Percentiles rank a stretch among this genome's conserved stretches.
Evolutionary conservation across 2,888 invertebrate species (phyloP).

Genomic region (Drosophila mulleri): DNA sequence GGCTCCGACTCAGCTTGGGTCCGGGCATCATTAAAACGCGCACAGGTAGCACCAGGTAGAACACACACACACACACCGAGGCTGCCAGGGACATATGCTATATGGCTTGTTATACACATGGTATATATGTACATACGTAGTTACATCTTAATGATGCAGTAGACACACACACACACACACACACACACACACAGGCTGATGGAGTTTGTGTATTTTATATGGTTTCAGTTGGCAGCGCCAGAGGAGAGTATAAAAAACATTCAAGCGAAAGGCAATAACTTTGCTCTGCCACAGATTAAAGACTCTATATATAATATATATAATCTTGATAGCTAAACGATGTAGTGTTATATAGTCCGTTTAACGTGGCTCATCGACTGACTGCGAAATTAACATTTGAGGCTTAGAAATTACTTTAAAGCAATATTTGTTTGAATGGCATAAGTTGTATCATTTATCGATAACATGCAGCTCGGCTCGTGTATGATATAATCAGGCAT

Average conservation of each 20-base stretch:
- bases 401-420: not conserved
- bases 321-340: not conserved
- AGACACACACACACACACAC: not conserved
- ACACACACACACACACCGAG: constrained; percentile 16
- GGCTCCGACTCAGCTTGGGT: constrained; percentile 31
- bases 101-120: constrained; percentile 40
- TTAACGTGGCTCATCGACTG: not conserved
- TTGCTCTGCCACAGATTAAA: constrained; percentile 3
- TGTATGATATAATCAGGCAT: not conserved
- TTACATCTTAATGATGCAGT: constrained; percentile 39
- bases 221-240: constrained; percentile 26
- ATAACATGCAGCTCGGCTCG: not conserved
- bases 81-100: constrained; percentile 40
- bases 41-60: constrained; percentile 38
- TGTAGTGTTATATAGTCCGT: not conserved
- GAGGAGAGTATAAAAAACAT: not conserved
- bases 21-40: constrained; percentile 62
- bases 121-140: constrained; percentile 18
- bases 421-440: not conserved
- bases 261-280: not conserved
- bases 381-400: not conserved
- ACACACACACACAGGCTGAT: not conserved
- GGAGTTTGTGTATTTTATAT: constrained; percentile 4
- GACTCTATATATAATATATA: not conserved
- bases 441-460: not conserved